Percentiles rank a stretch among this genome's conserved stretches.
Conservation (phyloP, 2,797 vertebrate genomes). For the Prunella strophiata region DNA sequence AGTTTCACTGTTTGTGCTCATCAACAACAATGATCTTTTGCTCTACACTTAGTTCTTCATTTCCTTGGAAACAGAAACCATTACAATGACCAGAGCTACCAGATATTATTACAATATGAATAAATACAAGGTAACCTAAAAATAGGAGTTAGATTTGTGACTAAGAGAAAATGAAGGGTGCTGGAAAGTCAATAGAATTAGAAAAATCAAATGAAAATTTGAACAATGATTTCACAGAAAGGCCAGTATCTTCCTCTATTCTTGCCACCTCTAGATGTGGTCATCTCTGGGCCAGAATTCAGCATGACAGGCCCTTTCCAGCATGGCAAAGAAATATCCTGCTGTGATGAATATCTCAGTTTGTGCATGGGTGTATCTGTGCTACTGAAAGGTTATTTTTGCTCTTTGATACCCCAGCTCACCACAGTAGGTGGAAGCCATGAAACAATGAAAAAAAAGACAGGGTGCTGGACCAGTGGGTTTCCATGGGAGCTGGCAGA, state of each 20-base stretch:
- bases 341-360: neutral
- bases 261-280: neutral
- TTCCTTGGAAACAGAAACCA: neutral
- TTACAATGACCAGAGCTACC: neutral
- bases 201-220: neutral
- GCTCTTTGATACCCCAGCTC: neutral
- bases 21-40: neutral
- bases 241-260: neutral
- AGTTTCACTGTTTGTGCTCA: neutral
- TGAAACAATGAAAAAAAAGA: neutral
- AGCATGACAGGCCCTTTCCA: neutral
- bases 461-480: neutral
- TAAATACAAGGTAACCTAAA: neutral
- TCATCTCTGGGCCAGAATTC: neutral
- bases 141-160: neutral
- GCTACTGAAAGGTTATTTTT: neutral
- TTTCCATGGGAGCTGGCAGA: neutral
- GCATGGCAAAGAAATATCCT: neutral
- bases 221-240: neutral
- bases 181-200: neutral
- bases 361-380: neutral
- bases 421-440: rapidly evolving
- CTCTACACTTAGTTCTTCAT: neutral
- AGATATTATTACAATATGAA: neutral
- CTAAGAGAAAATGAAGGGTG: neutral